These are phyloP conservation scores for Tenthredo mesomela DNA, from an alignment of 2,888 invertebrate genomes.

Conservation along the genomic window DNA sequence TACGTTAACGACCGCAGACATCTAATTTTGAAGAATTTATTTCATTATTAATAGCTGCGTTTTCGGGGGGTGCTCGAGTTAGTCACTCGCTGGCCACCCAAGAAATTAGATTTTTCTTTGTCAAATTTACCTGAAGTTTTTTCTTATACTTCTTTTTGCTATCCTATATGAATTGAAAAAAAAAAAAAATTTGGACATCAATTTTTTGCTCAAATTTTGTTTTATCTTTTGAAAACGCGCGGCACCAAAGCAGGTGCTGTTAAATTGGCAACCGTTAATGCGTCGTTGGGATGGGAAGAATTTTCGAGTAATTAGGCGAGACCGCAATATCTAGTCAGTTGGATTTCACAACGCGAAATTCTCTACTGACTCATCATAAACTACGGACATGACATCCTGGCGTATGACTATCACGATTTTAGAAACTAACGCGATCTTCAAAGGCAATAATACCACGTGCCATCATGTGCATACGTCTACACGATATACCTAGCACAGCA, in stretches of 20 bases:
- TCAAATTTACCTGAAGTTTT: neutral
- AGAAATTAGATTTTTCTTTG: neutral
- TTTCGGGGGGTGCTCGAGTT: neutral
- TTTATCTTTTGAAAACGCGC: neutral
- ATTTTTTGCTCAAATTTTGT: neutral
- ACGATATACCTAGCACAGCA: too few species aligned
- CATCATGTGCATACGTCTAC: neutral
- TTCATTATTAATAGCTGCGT: neutral
- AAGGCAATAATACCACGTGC: conserved; percentile 24
- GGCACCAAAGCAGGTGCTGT: conserved; percentile 32
- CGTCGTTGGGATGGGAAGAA: conserved; percentile 52
- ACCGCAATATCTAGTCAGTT: conserved; percentile 58
- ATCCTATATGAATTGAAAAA: neutral
- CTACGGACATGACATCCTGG: conserved; percentile 49
- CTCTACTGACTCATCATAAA: conserved; percentile 48
- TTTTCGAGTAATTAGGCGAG: conserved; percentile 70
- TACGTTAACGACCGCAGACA: conserved; percentile 18
- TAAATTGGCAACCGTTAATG: conserved; percentile 17
- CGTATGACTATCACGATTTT: conserved; percentile 37
- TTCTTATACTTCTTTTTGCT: neutral
- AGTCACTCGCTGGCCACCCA: neutral
- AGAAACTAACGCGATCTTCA: conserved; percentile 29
- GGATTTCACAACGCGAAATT: conserved; percentile 55
- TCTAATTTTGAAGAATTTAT: conserved; percentile 15
- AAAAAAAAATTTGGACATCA: neutral